Base-by-base conservation (phyloP, 2,888 invertebrate genomes). In the Spodoptera littoralis region DNA sequence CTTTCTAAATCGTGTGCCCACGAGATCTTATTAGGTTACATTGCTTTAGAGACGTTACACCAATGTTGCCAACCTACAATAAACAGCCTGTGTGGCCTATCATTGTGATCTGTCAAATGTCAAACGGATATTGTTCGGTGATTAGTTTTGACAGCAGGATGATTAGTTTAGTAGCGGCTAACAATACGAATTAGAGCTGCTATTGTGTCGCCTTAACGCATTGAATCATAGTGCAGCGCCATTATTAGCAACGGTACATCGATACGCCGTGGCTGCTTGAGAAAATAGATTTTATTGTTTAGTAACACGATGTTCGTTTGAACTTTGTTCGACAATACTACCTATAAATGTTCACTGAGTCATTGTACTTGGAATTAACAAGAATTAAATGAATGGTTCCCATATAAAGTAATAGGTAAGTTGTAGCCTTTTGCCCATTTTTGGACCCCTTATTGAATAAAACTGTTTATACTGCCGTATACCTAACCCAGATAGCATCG, bases 71-170 rank as follows among this genome's bases (percentile, higher is more conserved):
- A 65, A 57, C 42, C 43, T 13, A 57, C 43, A 64, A 63, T 30
- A 55, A 49, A 30, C 18, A 50, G 45, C 49, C 48, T 24, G 60
- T 54, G 36, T 36, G 36, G 36, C 9, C 36, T 36, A 36, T 36
- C 36, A 36, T 36, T 36, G 36, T 8, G 8, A 70, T 76, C 60
- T 56, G 72, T 72, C 65, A 75, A 46, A 61, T 66, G 72, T 76
- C 73, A 61, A 60, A 59, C 24, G 43, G 53, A 50, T 51, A 65
- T 70, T 76, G 60, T 73, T 76, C 41, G n/a, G 55, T 46, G 72
- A 73, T 72, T 60, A 62, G 61, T 58, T 73, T 71, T 71, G 73
- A 76, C 67, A 58, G 72, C 12, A 55, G 22, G n/a, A 58, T 57
- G 56, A 73, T 76, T 61, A 48, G 50, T 57, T 46, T 47, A 22